A percentile compares a stretch with the other conserved stretches of the same genome.
phyloP scores from a whole-genome alignment of 64 coral and sea anemone genomes.

The Anthopleura sola region DNA sequence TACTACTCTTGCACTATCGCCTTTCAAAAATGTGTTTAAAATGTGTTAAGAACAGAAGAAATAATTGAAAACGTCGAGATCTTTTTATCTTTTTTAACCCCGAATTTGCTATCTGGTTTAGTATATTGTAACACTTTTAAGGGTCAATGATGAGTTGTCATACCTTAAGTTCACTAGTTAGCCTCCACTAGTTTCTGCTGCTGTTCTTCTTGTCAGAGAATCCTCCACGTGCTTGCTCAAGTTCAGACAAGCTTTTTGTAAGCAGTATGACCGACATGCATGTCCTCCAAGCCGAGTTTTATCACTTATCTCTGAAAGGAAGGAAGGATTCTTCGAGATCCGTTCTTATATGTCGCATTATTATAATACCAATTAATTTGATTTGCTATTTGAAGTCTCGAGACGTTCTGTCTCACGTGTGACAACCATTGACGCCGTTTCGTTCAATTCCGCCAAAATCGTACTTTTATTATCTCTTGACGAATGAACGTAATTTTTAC shows the following conservation, averaged over 20 bases:
- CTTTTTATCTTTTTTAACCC: no score
- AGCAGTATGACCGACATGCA: neutral
- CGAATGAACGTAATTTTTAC: neutral
- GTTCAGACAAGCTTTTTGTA: neutral
- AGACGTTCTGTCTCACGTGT: neutral
- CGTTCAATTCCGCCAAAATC: neutral
- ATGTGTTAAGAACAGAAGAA: no score
- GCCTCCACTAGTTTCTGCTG: neutral
- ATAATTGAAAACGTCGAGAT: no score
- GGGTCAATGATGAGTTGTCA: no score
- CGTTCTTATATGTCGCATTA: neutral
- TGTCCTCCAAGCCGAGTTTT: neutral
- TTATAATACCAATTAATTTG: constrained; percentile 1
- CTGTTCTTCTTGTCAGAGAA: neutral
- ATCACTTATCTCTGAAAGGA: neutral
- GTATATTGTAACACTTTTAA: no score
- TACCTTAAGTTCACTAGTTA: no score
- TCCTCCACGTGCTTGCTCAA: neutral
- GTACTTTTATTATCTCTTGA: neutral
- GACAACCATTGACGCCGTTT: neutral
- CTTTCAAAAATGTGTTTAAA: no score
- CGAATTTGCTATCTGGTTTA: no score
- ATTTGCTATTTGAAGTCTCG: neutral
- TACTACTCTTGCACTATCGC: no score
- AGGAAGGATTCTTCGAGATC: neutral